Conservation (phyloP, 2,888 invertebrate species). For the Mesorhabditis belari region DNA sequence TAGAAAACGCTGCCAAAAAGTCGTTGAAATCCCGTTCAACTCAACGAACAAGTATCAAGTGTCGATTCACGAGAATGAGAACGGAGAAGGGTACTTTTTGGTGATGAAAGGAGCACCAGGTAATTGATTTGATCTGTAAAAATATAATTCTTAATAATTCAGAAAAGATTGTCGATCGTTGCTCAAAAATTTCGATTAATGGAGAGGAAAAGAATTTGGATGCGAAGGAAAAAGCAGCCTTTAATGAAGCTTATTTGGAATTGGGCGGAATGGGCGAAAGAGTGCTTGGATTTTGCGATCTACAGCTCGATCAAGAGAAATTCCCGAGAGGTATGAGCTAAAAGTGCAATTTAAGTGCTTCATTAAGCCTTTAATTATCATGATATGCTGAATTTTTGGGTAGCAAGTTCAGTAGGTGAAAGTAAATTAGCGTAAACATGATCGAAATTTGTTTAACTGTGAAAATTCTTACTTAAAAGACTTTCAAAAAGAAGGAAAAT, state of each 20-base stretch:
- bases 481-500: too few species aligned
- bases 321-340: slow-evolving; percentile 62
- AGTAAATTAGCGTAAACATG: too few species aligned
- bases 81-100: slow-evolving; percentile 69
- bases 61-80: slow-evolving; percentile 86
- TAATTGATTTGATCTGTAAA: slow-evolving; percentile 16
- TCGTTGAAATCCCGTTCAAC: slow-evolving; percentile 61
- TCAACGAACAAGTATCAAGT: slow-evolving; percentile 65
- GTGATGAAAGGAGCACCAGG: slow-evolving; percentile 68
- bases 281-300: slow-evolving; percentile 82
- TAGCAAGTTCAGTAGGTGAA: too few species aligned
- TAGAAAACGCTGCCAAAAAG: slow-evolving; percentile 55
- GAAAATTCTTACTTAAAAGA: too few species aligned
- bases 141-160: slow-evolving; percentile 53
- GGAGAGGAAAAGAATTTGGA: slow-evolving; percentile 56
- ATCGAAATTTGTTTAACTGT: too few species aligned
- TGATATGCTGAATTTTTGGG: too few species aligned
- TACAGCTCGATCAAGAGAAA: slow-evolving; percentile 76
- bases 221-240: slow-evolving; percentile 4
- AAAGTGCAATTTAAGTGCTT: too few species aligned
- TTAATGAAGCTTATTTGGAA: slow-evolving; percentile 61
- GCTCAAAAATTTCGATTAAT: slow-evolving; percentile 60
- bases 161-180: slow-evolving; percentile 76
- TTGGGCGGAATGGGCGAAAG: slow-evolving; percentile 76
- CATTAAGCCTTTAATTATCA: too few species aligned